A percentile compares a stretch with the other conserved stretches of the same genome.
Evolutionary conservation across 1,140 invertebrate species (phyloP).

Genomic region (Apolygus lucorum): DNA sequence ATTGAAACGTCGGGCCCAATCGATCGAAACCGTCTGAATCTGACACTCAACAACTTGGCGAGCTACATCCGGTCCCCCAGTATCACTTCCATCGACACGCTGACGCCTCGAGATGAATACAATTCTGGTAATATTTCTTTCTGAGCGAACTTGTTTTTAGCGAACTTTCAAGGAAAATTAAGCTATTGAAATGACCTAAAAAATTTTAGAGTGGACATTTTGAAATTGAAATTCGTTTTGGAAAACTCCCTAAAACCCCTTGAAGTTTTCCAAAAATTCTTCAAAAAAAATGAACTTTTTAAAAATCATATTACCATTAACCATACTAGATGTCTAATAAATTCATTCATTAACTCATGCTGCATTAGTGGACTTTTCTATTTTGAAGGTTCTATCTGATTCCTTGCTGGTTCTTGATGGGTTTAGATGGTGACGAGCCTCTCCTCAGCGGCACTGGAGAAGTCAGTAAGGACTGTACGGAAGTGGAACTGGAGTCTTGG

Average conservation of each 20-base stretch:
- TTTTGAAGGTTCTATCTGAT: too few relatives aligned
- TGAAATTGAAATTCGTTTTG: constrained; percentile 13
- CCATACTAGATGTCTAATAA: constrained; percentile 5
- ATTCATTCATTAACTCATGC: too few relatives aligned
- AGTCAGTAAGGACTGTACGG: constrained; percentile 92
- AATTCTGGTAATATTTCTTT: constrained; percentile 50
- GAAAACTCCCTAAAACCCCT: too few relatives aligned
- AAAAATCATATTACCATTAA: constrained; percentile 26
- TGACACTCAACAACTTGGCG: constrained; percentile 56
- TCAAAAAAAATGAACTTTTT: too few relatives aligned
- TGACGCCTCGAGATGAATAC: constrained; percentile 63
- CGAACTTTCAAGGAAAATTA: too few relatives aligned
- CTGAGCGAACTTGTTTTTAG: too few relatives aligned
- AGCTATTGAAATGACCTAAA: too few relatives aligned
- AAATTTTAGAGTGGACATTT: background rate
- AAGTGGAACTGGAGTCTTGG: constrained; percentile 87
- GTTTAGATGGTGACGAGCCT: constrained; percentile 91
- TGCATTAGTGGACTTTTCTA: too few relatives aligned
- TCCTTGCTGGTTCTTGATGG: too few relatives aligned
- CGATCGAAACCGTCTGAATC: constrained; percentile 63
- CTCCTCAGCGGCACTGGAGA: constrained; percentile 90
- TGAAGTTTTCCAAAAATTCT: too few relatives aligned
- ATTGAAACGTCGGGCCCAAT: constrained; percentile 78
- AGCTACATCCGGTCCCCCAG: constrained; percentile 64
- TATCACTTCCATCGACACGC: constrained; percentile 60